phyloP scores from a whole-genome alignment of 2,888 invertebrate species.

The Molorchus minor region DNA sequence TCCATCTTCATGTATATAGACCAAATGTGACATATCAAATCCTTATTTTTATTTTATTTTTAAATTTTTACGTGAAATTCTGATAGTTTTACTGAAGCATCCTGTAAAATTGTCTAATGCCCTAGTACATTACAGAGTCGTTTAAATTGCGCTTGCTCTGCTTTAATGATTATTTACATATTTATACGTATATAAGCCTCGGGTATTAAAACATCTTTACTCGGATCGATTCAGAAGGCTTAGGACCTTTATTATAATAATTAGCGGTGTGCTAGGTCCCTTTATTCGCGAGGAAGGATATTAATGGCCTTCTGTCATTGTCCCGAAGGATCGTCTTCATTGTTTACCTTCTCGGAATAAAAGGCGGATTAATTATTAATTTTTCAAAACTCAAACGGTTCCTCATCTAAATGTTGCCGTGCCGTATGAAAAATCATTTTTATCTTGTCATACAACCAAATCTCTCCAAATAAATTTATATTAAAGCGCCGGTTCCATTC shows the following conservation, averaged over 20 bases:
- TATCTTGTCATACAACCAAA: constrained; percentile 25
- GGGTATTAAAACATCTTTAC: constrained; percentile 43
- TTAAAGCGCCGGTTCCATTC: constrained; percentile 22
- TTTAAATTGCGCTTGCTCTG: constrained; percentile 39
- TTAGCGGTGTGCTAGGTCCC: constrained; percentile 38
- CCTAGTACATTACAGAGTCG: constrained; percentile 8
- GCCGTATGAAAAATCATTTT: constrained; percentile 23
- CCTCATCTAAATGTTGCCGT: constrained; percentile 10
- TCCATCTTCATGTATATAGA: too few species aligned
- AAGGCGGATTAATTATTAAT: constrained; percentile 31
- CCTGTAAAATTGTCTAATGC: too few species aligned
- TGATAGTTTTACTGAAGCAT: too few species aligned
- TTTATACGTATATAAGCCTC: constrained; percentile 42
- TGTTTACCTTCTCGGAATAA: constrained; percentile 33
- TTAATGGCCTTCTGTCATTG: constrained; percentile 41
- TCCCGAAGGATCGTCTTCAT: constrained; percentile 34
- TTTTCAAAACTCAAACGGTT: constrained; percentile 26
- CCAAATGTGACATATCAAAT: too few species aligned
- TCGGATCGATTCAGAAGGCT: constrained; percentile 28
- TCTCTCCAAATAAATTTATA: constrained; percentile 27
- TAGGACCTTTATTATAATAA: constrained; percentile 41
- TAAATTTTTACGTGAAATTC: too few species aligned
- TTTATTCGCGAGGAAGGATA: constrained; percentile 41
- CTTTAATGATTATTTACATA: constrained; percentile 45
- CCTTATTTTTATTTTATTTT: too few species aligned